These are phyloP conservation scores for Ptiloglossa arizonensis DNA, from an alignment of 1,140 invertebrate species.

Conservation along the genomic window DNA sequence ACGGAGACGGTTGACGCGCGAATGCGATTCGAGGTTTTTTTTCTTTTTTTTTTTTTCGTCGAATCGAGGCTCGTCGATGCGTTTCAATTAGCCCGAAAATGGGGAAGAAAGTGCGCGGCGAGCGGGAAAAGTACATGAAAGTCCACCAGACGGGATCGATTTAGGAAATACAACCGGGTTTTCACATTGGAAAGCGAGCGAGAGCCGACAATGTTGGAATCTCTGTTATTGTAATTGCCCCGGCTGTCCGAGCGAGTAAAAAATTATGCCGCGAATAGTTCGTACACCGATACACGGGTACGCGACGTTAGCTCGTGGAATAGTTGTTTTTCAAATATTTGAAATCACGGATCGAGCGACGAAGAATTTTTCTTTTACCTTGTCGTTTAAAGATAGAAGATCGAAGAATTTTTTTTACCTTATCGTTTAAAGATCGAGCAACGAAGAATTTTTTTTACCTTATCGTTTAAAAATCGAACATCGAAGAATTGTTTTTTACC, in stretches of 20 bases:
- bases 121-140: not conserved
- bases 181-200: slow-evolving; percentile 1
- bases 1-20: not conserved
- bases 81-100: not conserved
- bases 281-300: too few relatives aligned
- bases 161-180: slow-evolving; percentile 14
- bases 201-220: not conserved
- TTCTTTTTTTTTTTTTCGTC: not conserved
- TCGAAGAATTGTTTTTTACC: too few relatives aligned
- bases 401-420: too few relatives aligned
- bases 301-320: too few relatives aligned
- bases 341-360: too few relatives aligned
- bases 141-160: not conserved
- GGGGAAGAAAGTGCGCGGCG: slow-evolving; percentile 1
- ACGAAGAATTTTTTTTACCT: too few relatives aligned
- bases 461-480: too few relatives aligned
- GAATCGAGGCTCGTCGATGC: not conserved
- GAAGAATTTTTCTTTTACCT: too few relatives aligned
- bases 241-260: not conserved
- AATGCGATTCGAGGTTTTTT: not conserved
- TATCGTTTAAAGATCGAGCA: too few relatives aligned
- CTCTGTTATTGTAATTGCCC: not conserved
- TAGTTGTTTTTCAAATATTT: too few relatives aligned
- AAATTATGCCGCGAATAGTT: not conserved
- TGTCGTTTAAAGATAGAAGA: too few relatives aligned